These are phyloP conservation scores for Diuraphis noxia DNA, from an alignment of 1,140 invertebrate genomes.

Conservation along the genomic window DNA sequence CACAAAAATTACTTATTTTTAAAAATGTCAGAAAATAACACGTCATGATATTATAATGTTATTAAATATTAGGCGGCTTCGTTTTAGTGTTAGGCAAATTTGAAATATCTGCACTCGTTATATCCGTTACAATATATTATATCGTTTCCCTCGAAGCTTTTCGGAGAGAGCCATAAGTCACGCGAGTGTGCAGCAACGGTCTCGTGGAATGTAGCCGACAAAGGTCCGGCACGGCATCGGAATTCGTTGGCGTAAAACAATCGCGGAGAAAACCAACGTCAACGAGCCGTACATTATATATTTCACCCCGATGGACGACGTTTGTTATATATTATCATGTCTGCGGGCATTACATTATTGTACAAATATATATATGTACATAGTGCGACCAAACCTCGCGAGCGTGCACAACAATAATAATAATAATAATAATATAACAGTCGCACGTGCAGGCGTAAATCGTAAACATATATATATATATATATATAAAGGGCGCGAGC, in stretches of 20 bases:
- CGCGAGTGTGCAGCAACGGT: not conserved
- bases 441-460: not conserved
- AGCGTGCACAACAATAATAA: not conserved
- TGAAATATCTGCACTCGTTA: not conserved
- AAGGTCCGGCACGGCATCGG: slow-evolving; percentile 6
- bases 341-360: not conserved
- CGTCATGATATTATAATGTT: too few species aligned
- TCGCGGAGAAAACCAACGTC: not conserved
- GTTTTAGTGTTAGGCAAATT: not conserved
- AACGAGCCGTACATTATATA: not conserved
- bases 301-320: not conserved
- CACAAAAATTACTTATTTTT: too few species aligned
- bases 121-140: not conserved
- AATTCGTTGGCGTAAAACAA: slow-evolving; percentile 15
- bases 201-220: not conserved
- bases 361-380: too few species aligned
- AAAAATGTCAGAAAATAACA: too few species aligned
- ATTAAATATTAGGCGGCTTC: not conserved
- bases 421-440: not conserved
- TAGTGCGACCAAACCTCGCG: not conserved
- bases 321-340: not conserved
- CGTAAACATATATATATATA: not conserved
- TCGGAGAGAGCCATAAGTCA: not conserved
- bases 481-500: not conserved
- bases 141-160: not conserved